Conservation (phyloP, 2,797 vertebrate species). For the Rhyacichthys aspro region DNA sequence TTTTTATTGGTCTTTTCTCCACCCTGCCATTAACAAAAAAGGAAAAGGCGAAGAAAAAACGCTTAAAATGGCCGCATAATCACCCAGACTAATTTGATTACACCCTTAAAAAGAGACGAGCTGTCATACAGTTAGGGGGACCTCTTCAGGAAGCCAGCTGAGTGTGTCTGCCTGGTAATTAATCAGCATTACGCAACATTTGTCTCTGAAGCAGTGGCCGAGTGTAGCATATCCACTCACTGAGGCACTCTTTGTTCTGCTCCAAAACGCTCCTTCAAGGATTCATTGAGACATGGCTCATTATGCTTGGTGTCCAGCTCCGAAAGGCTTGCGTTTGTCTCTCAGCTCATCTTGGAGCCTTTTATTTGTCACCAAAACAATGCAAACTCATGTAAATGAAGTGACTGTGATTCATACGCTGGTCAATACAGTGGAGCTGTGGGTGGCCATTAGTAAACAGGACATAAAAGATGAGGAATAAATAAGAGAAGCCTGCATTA, state of each 20-base stretch:
- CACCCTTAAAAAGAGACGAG: conserved; percentile 59
- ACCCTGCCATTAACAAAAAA: conserved; percentile 53
- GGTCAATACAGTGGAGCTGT: conserved; percentile 49
- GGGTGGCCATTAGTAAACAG: conserved; percentile 69
- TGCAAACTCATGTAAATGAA: conserved; percentile 57
- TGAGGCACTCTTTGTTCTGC: conserved; percentile 51
- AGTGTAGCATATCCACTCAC: conserved; percentile 44
- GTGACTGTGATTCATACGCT: conserved; percentile 41
- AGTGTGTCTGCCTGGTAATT: conserved; percentile 63
- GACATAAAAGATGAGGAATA: conserved; percentile 6
- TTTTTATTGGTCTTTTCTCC: conserved; percentile 77
- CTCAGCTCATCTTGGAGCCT: conserved; percentile 3
- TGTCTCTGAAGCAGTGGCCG: conserved; percentile 39
- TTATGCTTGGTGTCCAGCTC: conserved; percentile 28
- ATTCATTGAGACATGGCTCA: conserved; percentile 30
- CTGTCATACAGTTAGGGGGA: conserved; percentile 63
- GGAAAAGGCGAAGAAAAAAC: conserved; percentile 51
- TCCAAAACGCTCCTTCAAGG: conserved; percentile 25
- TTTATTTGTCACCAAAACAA: conserved; percentile 32
- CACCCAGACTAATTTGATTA: conserved; percentile 77
- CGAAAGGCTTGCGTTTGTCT: conserved; percentile 3
- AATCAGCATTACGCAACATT: conserved; percentile 68
- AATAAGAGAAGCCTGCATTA: not conserved
- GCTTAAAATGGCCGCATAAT: conserved; percentile 73
- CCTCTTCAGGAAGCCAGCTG: conserved; percentile 60